A percentile compares a stretch with the other conserved stretches of the same genome.
Evolutionary conservation across 2,113 vertebrate genomes (phyloP).

Genomic region (Vombatus ursinus): DNA sequence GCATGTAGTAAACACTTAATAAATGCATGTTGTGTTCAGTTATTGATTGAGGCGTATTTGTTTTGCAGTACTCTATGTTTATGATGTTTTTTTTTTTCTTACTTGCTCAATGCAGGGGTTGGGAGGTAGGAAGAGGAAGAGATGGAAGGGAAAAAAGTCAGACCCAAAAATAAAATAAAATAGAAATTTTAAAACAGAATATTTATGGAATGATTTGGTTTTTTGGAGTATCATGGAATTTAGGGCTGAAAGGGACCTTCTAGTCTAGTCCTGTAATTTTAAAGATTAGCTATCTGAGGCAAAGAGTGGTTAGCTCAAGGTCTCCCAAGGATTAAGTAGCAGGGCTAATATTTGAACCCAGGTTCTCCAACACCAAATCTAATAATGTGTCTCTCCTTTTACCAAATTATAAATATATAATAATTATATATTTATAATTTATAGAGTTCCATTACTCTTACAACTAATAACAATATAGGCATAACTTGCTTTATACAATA

Average conservation of each 20-base stretch:
- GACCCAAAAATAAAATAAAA: background rate
- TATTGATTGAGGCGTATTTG: background rate
- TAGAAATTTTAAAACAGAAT: background rate
- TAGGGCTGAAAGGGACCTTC: background rate
- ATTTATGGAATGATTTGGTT: background rate
- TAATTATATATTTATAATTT: background rate
- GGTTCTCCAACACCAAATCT: background rate
- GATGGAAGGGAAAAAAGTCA: background rate
- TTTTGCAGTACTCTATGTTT: background rate
- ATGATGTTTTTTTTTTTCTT: background rate
- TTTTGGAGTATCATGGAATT: background rate
- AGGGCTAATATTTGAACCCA: background rate
- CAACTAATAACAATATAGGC: background rate
- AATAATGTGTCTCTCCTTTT: background rate
- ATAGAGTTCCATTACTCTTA: background rate
- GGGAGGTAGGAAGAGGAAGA: background rate
- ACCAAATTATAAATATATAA: background rate
- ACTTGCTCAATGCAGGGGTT: background rate
- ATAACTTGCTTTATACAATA: background rate
- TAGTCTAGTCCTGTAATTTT: background rate
- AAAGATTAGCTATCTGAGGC: background rate
- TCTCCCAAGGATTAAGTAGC: background rate
- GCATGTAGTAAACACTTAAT: background rate
- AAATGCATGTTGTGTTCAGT: background rate
- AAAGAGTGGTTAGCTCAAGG: background rate